Evolutionary conservation across 2,888 invertebrate genomes (phyloP), one percentile per base, ranked within the genome.

Genomic region (Octodonta nipae): DNA sequence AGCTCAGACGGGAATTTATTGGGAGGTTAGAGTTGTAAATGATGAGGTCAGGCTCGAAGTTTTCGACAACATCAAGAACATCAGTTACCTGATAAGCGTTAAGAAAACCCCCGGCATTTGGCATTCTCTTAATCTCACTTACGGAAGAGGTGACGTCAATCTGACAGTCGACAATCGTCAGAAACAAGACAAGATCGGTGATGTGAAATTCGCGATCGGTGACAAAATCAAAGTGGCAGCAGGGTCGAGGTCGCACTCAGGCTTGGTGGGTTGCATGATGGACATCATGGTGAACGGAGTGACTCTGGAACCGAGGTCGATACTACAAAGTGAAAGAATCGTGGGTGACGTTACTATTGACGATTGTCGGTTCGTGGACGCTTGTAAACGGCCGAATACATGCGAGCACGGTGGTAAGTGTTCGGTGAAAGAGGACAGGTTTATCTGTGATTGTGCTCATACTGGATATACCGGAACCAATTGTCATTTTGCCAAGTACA

Each of bases 391-490:
- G 39, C 88, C 88, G 0, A 86, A 88, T 49, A 87, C 87, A 26
- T 92, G 92, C 52, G 88, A 91, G 51, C 91, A 93, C 54, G 87
- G 81, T 2, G 91, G 89, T 0, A 77, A 81, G 49, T 93, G 92
- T 61, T 82, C 86, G 13, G 85, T 91, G 0, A 78, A 83, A 51
- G 86, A 89, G 56, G 85, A 88, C 50, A 70, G 78, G 32, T 77
- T 91, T 26, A 81, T 78, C 15, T 93, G 93, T 55, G 86, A 92
- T 52, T 93, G 92, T 59, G 77, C 78, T 26, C 81, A 78, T 42
- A 89, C 88, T 3, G 88, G 88, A 1, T 93, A 92, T 53, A 83
- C 83, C 27, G 93, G 93, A 6, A 84, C 85, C 53, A 89, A 89
- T 53, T 93, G 93, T 50, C 92, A 92, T 56, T 93, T 93, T 49